A percentile compares a stretch with the other conserved stretches of the same genome.
Evolutionary conservation across 1,140 invertebrate genomes (phyloP).

Genomic region (Hypsibius dujardini): DNA sequence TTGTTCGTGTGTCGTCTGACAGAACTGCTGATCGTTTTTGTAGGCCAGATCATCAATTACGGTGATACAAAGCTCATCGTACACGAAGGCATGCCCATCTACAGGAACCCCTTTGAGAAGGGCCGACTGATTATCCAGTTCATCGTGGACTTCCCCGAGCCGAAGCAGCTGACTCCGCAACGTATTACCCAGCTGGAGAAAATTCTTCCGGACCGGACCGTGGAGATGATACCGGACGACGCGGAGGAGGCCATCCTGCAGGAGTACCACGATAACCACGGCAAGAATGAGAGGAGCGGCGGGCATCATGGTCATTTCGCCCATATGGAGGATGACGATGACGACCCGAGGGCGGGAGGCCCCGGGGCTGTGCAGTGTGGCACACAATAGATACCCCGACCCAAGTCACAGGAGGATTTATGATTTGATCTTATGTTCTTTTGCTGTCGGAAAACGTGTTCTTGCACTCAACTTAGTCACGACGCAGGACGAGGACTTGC

Average conservation of each 20-base stretch:
- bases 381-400: slow-evolving; percentile 2
- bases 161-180: slow-evolving; percentile 47
- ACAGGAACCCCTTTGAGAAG: slow-evolving; percentile 88
- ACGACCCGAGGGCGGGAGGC: slow-evolving; percentile 24
- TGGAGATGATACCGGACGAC: slow-evolving; percentile 59
- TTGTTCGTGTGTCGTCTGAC: not conserved
- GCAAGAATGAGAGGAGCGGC: not conserved
- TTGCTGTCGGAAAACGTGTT: no score
- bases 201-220: slow-evolving; percentile 55
- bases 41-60: slow-evolving; percentile 64
- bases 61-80: slow-evolving; percentile 73
- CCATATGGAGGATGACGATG: slow-evolving; percentile 31
- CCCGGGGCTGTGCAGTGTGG: slow-evolving; percentile 14
- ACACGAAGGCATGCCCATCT: slow-evolving; percentile 89
- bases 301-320: slow-evolving; percentile 21
- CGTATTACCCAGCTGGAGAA: slow-evolving; percentile 58
- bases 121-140: slow-evolving; percentile 85
- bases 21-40: slow-evolving; percentile 22
- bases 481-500: no score
- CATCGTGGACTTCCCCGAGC: slow-evolving; percentile 63
- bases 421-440: no score
- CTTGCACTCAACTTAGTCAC: no score
- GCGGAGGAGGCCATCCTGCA: slow-evolving; percentile 57
- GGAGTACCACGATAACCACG: slow-evolving; percentile 27
- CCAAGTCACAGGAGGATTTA: no score